Conservation (phyloP, 2,888 invertebrate species). For the Eueremaeus valkanovi region DNA sequence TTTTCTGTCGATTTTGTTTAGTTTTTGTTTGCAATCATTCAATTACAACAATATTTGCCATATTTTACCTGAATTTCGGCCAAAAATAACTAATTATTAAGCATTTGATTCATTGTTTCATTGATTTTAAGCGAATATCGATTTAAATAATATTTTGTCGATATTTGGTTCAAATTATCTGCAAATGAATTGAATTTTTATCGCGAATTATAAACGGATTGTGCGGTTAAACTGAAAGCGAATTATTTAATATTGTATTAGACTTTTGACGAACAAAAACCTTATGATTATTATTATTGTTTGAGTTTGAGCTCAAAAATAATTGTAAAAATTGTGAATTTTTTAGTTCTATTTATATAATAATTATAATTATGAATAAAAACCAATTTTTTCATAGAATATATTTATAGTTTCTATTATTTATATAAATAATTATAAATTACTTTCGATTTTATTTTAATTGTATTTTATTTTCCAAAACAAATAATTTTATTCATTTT, state of each 20-base stretch:
- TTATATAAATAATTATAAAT: background rate
- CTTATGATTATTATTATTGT: background rate
- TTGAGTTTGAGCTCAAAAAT: constrained; percentile 10
- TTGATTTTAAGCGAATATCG: background rate
- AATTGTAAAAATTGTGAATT: background rate
- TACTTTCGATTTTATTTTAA: background rate
- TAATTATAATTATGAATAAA: background rate
- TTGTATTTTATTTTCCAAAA: background rate
- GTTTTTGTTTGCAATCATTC: background rate
- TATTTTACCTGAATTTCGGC: background rate
- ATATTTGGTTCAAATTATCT: no score
- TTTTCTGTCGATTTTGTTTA: background rate
- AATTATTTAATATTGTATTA: background rate
- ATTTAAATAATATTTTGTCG: background rate
- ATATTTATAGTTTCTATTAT: constrained; percentile 19
- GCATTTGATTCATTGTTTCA: background rate
- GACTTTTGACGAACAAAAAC: background rate
- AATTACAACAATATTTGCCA: background rate
- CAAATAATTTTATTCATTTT: background rate
- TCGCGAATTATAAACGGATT: background rate
- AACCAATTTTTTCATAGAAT: background rate
- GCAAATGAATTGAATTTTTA: background rate
- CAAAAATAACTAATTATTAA: constrained; percentile 7
- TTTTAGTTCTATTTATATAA: constrained; percentile 1
- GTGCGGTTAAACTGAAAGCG: background rate